Base-by-base conservation (phyloP, 2,113 vertebrate genomes). In the Leuciscus idus region DNA sequence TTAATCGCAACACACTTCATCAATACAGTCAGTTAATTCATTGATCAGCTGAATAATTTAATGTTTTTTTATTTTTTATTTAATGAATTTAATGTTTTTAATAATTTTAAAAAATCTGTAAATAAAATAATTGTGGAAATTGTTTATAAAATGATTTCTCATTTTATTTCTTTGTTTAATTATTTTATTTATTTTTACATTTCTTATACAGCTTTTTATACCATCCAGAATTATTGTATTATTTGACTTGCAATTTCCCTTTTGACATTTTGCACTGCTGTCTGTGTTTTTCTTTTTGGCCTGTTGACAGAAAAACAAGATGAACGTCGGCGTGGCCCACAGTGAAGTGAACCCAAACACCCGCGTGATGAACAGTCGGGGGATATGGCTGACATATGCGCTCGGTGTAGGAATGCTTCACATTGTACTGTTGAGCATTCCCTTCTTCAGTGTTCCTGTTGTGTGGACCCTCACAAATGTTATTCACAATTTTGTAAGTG, bases 301-400 rank as follows among this genome's bases (percentile, higher is more conserved):
- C 21, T 52, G 23, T 89, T 52, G 11, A 55, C 91, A 94, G 94
- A 80, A 73, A 92, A 88, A 87, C 91, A 94, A 95, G 92, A 99
- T 99, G 98, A 99, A 99, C 4, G 98, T 99, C 87, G 98, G 98
- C 83, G 98, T 99, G 88, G 98, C 98, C 83, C 98, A 99, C 95
- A 99, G 98, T 30, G 98, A 99, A 93, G 98, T 98, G 86, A 99
- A 99, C 92, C 98, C 98, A 70, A 99, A 99, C 91, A 99, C 98
- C 0, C 94, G 97, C 46, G 98, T 99, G 87, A 99, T 99, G 98
- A 99, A 96, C 94, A 99, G 98, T 89, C 96, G 98, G 76, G 98
- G 98, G 83, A 99, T 99, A 95, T 99, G 98, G 98, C 95, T 99
- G 92, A 99, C 98, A 0, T 99, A 99, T 0, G 95, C 97, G 0